Base-by-base conservation (phyloP, 2,888 invertebrate species). In the Malthinus flaveolus region DNA sequence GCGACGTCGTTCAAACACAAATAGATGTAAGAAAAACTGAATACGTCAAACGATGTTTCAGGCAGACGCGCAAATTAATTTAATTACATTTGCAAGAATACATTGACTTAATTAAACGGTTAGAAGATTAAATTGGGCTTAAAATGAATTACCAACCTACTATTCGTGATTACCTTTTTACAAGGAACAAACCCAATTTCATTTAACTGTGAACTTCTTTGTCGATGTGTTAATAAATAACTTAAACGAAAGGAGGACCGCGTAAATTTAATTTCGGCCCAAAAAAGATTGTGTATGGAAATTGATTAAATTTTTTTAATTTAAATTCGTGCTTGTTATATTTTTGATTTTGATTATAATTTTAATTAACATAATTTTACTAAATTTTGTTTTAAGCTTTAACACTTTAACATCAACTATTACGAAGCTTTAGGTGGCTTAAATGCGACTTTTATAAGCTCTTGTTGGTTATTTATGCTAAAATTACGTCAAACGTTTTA, bases 31-130 rank as follows among this genome's bases (percentile, higher is more conserved):
- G 36, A n/a, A 6, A 42, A 42, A 42, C 9, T 12, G 49, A 49
- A 56, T 36, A 49, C 33, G 31, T 15, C 33, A n/a, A 42, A 44
- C 45, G 45, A 56, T 45, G 44, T 32, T 46, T 34, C 34, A 46
- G 15, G 49, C 49, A 49, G 49, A 56, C 49, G 49, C 49, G 49
- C 45, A 49, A 56, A 56, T 56, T 49, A 56, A 56, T 56, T 56
- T 56, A 56, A 56, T 42, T 42, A 23, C 13, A 42, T 56, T 49
- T 45, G 56, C 36, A 49, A 44, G 13, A 49, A 49, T 45, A 56
- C 59, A 55, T 49, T 50, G 58, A 53, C 64, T 61, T 64, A 64
- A 64, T 64, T 64, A 64, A 62, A 60, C 58, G 58, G 64, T 62
- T 57, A 37, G 53, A 35, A 54, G 54, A 55, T 64, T 59, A 64